phyloP scores from a whole-genome alignment of 2,113 vertebrate genomes.

The Aspiorhynchus laticeps region DNA sequence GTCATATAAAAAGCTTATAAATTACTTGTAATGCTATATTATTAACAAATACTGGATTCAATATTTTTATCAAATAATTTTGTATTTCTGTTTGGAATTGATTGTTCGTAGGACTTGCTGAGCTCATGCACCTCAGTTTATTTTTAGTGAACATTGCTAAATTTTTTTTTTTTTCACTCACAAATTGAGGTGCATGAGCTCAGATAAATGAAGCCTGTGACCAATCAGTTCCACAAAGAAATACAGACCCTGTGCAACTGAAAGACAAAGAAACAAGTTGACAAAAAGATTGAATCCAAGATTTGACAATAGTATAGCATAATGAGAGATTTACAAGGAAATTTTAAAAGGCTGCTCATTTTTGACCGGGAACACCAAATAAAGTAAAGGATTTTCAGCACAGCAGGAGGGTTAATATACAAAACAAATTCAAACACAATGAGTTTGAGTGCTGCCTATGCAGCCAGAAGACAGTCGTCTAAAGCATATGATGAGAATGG shows the following conservation, averaged over 20 bases:
- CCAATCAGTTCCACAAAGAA: neutral
- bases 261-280: neutral
- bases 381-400: neutral
- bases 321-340: neutral
- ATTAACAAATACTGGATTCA: too few relatives aligned
- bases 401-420: too few relatives aligned
- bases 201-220: too few relatives aligned
- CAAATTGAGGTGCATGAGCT: neutral
- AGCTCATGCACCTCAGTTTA: too few relatives aligned
- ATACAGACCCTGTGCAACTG: neutral
- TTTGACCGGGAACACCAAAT: neutral
- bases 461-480: neutral
- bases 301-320: neutral
- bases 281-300: neutral
- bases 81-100: too few relatives aligned
- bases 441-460: neutral
- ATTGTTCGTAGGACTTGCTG: too few relatives aligned
- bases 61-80: too few relatives aligned
- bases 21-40: too few relatives aligned
- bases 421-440: neutral
- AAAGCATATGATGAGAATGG: conserved; percentile 2
- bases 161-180: too few relatives aligned
- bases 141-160: neutral
- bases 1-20: too few relatives aligned
- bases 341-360: neutral